Evolutionary conservation across 1,140 invertebrate genomes (phyloP).

Genomic region (Pseudomyrmex sp.): DNA sequence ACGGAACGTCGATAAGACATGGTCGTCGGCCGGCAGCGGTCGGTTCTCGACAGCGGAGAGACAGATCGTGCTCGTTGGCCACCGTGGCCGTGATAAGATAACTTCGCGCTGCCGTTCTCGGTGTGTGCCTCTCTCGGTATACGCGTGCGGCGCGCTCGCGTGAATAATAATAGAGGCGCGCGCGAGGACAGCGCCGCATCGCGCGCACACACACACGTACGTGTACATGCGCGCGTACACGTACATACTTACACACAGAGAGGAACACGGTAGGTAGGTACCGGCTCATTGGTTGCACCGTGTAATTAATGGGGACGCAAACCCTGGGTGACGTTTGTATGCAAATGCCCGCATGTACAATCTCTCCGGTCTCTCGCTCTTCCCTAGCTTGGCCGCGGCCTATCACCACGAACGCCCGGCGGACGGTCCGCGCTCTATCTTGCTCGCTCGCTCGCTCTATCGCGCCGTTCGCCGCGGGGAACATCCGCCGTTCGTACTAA

Average conservation of each 20-base stretch:
- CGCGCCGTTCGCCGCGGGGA: conserved; percentile 24
- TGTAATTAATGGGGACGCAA: conserved; percentile 80
- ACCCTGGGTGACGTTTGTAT: conserved; percentile 79
- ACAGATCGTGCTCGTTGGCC: conserved; percentile 59
- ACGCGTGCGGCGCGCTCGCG: conserved; percentile 56
- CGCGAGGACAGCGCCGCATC: conserved; percentile 26
- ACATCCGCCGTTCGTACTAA: conserved; percentile 8
- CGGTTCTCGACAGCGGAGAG: conserved; percentile 50
- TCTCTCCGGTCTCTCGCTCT: conserved; percentile 66
- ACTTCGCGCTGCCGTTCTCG: conserved; percentile 35
- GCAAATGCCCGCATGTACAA: conserved; percentile 76
- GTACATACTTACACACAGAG: conserved; percentile 2
- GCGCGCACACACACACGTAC: background rate
- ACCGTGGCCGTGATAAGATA: conserved; percentile 59
- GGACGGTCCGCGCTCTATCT: conserved; percentile 64
- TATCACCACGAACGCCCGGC: conserved; percentile 62
- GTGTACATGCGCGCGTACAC: no score
- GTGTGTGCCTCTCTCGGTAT: background rate
- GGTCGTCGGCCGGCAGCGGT: conserved; percentile 42
- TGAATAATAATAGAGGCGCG: conserved; percentile 57
- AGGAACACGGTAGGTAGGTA: conserved; percentile 63
- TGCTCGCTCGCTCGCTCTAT: conserved; percentile 2
- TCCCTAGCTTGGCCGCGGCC: conserved; percentile 51
- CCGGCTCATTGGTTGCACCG: conserved; percentile 78
- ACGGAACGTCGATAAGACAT: conserved; percentile 61